Base-by-base conservation (phyloP, 2,888 invertebrate genomes). In the Beris morrisii region DNA sequence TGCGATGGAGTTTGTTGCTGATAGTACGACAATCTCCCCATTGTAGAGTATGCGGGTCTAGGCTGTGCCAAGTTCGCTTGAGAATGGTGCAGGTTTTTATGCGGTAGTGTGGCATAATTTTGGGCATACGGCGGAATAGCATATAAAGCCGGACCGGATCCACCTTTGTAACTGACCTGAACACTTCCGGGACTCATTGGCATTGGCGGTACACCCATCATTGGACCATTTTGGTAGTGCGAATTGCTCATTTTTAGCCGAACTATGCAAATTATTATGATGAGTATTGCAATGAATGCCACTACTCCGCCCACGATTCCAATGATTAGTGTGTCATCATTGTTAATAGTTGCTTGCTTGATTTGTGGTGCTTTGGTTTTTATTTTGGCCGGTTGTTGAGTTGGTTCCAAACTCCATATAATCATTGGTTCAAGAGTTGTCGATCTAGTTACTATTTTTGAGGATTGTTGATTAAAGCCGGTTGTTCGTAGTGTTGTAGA, bases 271-370 rank as follows among this genome's bases (percentile, higher is more conserved):
- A 93, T 93, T n/a, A 89, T 88, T 32, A 95, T 89, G 44, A 95
- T 91, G 64, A 95, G 84, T 70, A 95, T 90, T 11, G 91, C 91
- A 71, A 95, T 93, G 76, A 95, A 93, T 1, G 92, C 93, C 0
- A 95, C 93, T 1, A 95, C 94, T 2, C 95, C 94, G 0, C 94
- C 94, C 0, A 95, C 94, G 71, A 95, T 95, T n/a, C 93, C 93
- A 68, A 95, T 95, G 61, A 95, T 95, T n/a, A 95, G 83, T 4
- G 93, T 94, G 73, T 95, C 95, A 73, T 95, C 95, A 74, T 93
- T 94, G 65, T 86, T 89, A 11, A 91, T 85, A 0, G 88, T 84
- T 12, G 85, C 85, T 53, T 84, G 84, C 78, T 87, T 88, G 63
- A 85, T 84, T 55, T 84, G 86, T 28, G 83, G 85, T 68, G 77